phyloP scores from a whole-genome alignment of 2,888 invertebrate species.

The Napeogenes inachia region DNA sequence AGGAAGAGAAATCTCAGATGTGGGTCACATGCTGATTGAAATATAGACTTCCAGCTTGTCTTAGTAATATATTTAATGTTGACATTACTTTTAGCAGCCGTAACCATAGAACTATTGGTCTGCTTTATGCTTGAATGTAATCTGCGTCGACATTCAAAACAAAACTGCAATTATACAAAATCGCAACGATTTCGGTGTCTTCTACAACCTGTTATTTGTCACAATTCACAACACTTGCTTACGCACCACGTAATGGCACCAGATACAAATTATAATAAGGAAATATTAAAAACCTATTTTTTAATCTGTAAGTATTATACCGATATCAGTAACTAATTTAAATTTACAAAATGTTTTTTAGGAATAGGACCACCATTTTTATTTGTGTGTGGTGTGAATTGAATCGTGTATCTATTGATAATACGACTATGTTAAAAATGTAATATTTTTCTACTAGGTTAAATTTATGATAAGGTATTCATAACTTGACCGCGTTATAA shows the following conservation, averaged over 20 bases:
- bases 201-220: slow-evolving; percentile 76
- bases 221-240: slow-evolving; percentile 58
- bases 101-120: not conserved
- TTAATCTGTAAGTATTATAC: slow-evolving; percentile 39
- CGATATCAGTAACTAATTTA: slow-evolving; percentile 43
- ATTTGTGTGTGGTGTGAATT: slow-evolving; percentile 64
- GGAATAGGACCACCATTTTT: slow-evolving; percentile 76
- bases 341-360: slow-evolving; percentile 55
- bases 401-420: slow-evolving; percentile 53
- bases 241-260: slow-evolving; percentile 61
- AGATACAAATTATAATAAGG: slow-evolving; percentile 40
- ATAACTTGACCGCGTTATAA: slow-evolving; percentile 41
- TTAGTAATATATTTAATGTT: slow-evolving; percentile 22
- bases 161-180: slow-evolving; percentile 58
- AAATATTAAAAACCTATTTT: slow-evolving; percentile 44
- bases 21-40: slow-evolving; percentile 76
- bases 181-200: slow-evolving; percentile 70
- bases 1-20: slow-evolving; percentile 75
- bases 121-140: slow-evolving; percentile 27
- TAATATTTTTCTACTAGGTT: slow-evolving; percentile 5
- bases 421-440: slow-evolving; percentile 25
- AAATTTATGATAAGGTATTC: slow-evolving; percentile 23
- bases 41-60: slow-evolving; percentile 51
- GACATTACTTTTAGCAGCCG: not conserved
- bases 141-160: slow-evolving; percentile 42